Conservation (phyloP, 1,140 invertebrate species). For the Cyrtorhinus lividipennis region DNA sequence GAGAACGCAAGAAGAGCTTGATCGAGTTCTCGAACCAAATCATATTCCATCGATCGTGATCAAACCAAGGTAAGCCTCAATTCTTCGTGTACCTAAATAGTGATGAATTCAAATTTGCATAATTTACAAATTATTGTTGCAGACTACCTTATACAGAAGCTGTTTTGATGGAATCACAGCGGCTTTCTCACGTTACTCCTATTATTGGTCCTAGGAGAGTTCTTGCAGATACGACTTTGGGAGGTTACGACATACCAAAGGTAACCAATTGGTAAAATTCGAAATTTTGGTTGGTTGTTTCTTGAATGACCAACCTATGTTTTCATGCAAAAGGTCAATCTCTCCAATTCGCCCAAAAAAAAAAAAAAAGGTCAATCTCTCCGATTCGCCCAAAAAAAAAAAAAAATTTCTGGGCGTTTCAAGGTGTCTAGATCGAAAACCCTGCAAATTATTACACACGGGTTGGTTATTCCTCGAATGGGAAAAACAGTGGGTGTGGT, state of each 20-base stretch:
- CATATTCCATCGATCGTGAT: slow-evolving; percentile 31
- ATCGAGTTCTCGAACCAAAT: slow-evolving; percentile 33
- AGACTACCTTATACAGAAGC: slow-evolving; percentile 49
- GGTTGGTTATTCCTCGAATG: too few relatives aligned
- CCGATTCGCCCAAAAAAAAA: too few relatives aligned
- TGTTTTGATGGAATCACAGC: slow-evolving; percentile 46
- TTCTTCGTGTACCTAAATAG: not conserved
- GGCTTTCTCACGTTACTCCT: slow-evolving; percentile 44
- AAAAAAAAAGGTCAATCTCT: too few relatives aligned
- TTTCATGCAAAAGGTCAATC: too few relatives aligned
- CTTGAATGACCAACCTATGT: too few relatives aligned
- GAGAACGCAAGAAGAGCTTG: slow-evolving; percentile 48
- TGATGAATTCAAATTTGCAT: not conserved
- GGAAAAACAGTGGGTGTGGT: too few relatives aligned
- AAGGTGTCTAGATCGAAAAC: too few relatives aligned
- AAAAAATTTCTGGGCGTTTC: too few relatives aligned
- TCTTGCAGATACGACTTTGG: slow-evolving; percentile 39
- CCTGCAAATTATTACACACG: too few relatives aligned
- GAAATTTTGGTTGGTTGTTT: too few relatives aligned
- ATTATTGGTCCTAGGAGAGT: slow-evolving; percentile 51
- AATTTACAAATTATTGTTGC: slow-evolving; percentile 20
- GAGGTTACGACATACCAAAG: slow-evolving; percentile 49
- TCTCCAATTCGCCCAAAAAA: too few relatives aligned
- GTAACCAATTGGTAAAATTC: too few relatives aligned
- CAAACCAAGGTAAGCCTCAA: slow-evolving; percentile 29